These are phyloP conservation scores for Telmatherina bonti DNA, from an alignment of 2,797 vertebrate genomes.

Conservation along the genomic window DNA sequence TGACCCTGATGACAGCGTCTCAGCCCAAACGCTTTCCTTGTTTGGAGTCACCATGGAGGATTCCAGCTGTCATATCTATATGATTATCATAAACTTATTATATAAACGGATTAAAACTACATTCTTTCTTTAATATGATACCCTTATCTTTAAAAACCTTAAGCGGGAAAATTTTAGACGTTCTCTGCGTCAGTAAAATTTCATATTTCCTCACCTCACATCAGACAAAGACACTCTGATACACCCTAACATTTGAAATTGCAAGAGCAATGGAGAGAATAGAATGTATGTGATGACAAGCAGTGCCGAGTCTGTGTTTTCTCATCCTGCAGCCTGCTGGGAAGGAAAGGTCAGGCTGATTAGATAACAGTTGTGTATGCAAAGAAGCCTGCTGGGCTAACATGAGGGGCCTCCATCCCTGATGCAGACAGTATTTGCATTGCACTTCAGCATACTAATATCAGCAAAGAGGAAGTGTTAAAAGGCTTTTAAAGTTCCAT, in stretches of 20 bases:
- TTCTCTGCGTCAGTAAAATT: neutral
- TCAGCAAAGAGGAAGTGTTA: constrained; percentile 7
- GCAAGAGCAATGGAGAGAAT: constrained; percentile 12
- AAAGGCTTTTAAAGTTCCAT: neutral
- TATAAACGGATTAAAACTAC: neutral
- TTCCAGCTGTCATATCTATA: neutral
- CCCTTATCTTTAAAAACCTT: neutral
- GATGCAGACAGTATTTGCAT: constrained; percentile 36
- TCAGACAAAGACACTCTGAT: neutral
- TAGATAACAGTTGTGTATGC: constrained; percentile 75
- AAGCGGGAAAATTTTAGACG: neutral
- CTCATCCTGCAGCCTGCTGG: constrained; percentile 62
- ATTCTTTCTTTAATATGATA: neutral
- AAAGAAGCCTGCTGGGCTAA: constrained; percentile 59
- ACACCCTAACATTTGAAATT: constrained; percentile 8
- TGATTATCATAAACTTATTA: neutral
- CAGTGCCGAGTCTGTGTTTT: constrained; percentile 69
- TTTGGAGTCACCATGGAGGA: neutral
- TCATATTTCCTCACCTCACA: neutral
- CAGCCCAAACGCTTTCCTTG: constrained; percentile 22
- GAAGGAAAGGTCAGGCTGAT: constrained; percentile 72
- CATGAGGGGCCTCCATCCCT: constrained; percentile 29
- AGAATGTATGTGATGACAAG: constrained; percentile 45
- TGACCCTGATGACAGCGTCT: constrained; percentile 7
- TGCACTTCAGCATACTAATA: neutral